A percentile compares a stretch with the other conserved stretches of the same genome.
Conservation (phyloP, 35 echinoderm and acorn worm genomes). For the Heliocidaris erythrogramma region DNA sequence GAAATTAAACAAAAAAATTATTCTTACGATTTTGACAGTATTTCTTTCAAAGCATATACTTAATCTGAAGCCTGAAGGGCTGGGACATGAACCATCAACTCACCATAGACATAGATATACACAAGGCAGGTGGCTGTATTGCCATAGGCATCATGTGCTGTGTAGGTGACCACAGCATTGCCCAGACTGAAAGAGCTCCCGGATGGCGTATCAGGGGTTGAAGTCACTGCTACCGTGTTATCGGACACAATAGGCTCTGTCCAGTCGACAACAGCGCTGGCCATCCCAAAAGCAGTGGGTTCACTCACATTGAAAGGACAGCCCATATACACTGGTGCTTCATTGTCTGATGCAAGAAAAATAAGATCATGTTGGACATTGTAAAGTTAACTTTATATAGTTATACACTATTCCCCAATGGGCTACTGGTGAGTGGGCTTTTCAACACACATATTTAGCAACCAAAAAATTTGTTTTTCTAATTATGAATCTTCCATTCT, state of each 20-base stretch:
- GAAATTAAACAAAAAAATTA: no score
- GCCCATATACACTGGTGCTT: slow-evolving; percentile 38
- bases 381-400: background rate
- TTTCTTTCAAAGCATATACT: no score
- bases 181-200: slow-evolving; percentile 23
- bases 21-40: no score
- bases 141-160: slow-evolving; percentile 8
- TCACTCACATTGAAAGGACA: slow-evolving; percentile 44
- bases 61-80: no score
- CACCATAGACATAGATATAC: slow-evolving; percentile 18
- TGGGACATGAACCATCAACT: background rate
- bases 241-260: slow-evolving; percentile 51
- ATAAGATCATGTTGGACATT: background rate
- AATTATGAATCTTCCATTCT: no score
- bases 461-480: no score
- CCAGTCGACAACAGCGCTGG: slow-evolving; percentile 53
- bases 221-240: slow-evolving; percentile 41
- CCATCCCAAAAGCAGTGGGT: background rate
- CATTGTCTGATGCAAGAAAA: slow-evolving; percentile 47
- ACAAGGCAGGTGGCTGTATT: slow-evolving; percentile 40
- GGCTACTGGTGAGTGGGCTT: no score
- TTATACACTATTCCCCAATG: no score
- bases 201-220: background rate
- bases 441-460: no score
- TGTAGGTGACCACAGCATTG: slow-evolving; percentile 16